Evolutionary conservation across 1,140 invertebrate species (phyloP), one percentile per base, ranked within the genome.

Genomic region (Bradynema listronoti): DNA sequence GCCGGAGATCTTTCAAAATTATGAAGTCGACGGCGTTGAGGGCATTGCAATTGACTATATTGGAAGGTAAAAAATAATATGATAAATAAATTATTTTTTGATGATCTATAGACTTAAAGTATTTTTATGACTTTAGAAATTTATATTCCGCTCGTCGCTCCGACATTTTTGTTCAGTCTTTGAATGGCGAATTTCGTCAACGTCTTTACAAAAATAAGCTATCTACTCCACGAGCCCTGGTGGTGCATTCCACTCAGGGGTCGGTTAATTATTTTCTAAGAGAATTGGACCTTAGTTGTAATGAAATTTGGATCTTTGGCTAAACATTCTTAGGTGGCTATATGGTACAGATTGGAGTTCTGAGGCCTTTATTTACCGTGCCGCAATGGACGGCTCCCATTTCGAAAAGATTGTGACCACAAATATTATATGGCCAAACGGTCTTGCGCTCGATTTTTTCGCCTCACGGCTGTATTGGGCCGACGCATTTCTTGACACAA

Each of bases 351-450:
- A 72, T 49, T 72, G 69, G 69, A 58, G 63, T 27, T 55, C 71
- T 16, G 74, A 90, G 81, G 88, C 92, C 0, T 96, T 90, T 75
- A 94, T 97, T 63, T 92, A 88, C 14, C 88, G 91, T 78, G 86
- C 96, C 80, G 91, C 90, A 49, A 92, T 96, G 89, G 92, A 95
- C 72, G 93, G 93, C 0, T 87, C 85, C 0, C 87, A 88, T 72
- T 82, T 90, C 4, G 82, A 86, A 60, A 84, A 86, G 0, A 72
- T 97, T 1, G 85, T 95, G 1, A 85, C 84, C 0, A 87, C 87
- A 36, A 63, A 83, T 60, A 84, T 97, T 4, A 84, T 87, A 6
- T 86, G 87, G 72, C 92, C 92, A 0, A 85, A 88, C 1, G 90
- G 90, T 0, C 73, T 98, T 0, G 84, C 89, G 0, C 86, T 98